A percentile compares a stretch with the other conserved stretches of the same genome.
Conservation (phyloP, 2,888 invertebrate species). For the Catotricha subobsoleta region DNA sequence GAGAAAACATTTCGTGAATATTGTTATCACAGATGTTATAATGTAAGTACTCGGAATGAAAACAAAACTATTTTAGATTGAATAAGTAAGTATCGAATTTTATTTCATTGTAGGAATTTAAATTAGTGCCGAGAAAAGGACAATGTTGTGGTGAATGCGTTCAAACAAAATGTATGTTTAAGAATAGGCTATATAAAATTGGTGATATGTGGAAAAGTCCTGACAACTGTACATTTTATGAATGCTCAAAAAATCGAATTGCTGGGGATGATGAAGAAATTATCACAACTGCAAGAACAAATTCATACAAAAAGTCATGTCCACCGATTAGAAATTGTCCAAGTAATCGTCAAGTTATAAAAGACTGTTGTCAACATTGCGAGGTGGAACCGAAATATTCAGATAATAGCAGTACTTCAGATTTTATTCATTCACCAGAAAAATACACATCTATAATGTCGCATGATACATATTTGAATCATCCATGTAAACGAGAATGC, state of each 20-base stretch:
- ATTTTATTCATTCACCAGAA: neutral
- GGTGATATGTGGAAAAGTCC: conserved; percentile 26
- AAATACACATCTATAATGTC: neutral
- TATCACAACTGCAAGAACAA: no score
- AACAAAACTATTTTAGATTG: neutral
- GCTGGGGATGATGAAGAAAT: conserved; percentile 13
- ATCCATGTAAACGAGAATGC: conserved; percentile 46
- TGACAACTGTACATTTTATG: conserved; percentile 23
- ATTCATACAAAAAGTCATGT: conserved; percentile 23
- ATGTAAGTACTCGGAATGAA: conserved; percentile 16
- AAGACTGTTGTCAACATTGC: conserved; percentile 24
- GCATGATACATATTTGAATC: conserved; percentile 20
- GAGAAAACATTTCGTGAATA: conserved; percentile 17
- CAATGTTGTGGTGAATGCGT: conserved; percentile 27
- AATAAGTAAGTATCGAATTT: neutral
- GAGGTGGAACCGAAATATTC: neutral
- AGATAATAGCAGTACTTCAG: neutral
- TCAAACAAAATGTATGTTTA: conserved; percentile 23
- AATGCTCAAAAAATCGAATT: conserved; percentile 15
- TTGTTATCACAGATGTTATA: conserved; percentile 22
- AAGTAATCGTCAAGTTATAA: conserved; percentile 16
- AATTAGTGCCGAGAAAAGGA: conserved; percentile 16
- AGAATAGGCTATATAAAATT: conserved; percentile 19
- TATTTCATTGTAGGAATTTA: conserved; percentile 19
- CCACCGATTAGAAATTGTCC: conserved; percentile 21